phyloP scores from a whole-genome alignment of 2,888 invertebrate species.

The Sinohyriopsis cumingii region DNA sequence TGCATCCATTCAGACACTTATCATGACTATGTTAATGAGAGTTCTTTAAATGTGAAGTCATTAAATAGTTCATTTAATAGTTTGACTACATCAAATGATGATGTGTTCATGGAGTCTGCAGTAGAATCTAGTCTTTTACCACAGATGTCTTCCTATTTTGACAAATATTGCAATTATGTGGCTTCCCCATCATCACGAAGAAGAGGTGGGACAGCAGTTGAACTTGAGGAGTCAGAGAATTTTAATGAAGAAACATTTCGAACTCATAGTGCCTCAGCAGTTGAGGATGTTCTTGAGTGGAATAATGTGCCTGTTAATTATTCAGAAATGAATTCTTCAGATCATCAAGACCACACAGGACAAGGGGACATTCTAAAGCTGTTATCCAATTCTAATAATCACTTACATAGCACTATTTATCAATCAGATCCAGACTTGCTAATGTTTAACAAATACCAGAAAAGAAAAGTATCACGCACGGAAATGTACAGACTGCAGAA shows the following conservation, averaged over 20 bases:
- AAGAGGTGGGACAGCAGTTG: slow-evolving; percentile 4
- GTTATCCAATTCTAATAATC: slow-evolving; percentile 11
- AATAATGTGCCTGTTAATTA: slow-evolving; percentile 16
- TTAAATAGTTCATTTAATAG: slow-evolving; percentile 37
- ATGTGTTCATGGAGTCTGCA: slow-evolving; percentile 44
- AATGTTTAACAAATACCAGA: slow-evolving; percentile 25
- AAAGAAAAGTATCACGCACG: slow-evolving; percentile 18
- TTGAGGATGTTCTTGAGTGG: slow-evolving; percentile 46
- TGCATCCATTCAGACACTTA: slow-evolving; percentile 14
- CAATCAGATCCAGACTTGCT: slow-evolving; percentile 44
- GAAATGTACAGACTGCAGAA: slow-evolving; percentile 27
- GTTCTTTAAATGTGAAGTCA: slow-evolving; percentile 34
- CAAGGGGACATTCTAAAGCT: slow-evolving; percentile 24
- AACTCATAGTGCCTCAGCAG: slow-evolving; percentile 55
- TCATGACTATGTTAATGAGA: slow-evolving; percentile 27
- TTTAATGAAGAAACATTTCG: slow-evolving; percentile 32
- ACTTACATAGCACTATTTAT: slow-evolving; percentile 16
- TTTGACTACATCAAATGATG: slow-evolving; percentile 43
- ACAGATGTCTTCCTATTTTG: slow-evolving; percentile 11
- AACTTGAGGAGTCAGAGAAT: slow-evolving; percentile 9
- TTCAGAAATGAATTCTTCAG: slow-evolving; percentile 30
- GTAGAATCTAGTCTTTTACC: slow-evolving; percentile 16
- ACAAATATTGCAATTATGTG: slow-evolving; percentile 11
- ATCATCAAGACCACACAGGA: slow-evolving; percentile 37
- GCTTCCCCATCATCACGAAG: slow-evolving; percentile 9